A percentile compares a stretch with the other conserved stretches of the same genome.
phyloP scores from a whole-genome alignment of 2,888 invertebrate species.

The Dilophus febrilis region DNA sequence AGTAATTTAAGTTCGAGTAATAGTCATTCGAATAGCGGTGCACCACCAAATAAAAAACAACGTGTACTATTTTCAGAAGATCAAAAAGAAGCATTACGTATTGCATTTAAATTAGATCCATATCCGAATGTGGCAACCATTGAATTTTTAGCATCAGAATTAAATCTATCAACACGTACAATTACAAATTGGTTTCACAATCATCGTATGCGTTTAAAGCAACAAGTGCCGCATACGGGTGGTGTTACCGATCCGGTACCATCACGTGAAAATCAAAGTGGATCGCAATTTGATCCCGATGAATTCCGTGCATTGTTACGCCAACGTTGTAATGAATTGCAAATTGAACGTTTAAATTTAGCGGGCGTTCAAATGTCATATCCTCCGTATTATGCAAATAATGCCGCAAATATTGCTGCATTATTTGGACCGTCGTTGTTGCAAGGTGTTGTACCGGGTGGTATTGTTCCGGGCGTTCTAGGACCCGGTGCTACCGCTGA shows the following conservation, averaged over 20 bases:
- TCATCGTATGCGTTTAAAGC: slow-evolving; percentile 94
- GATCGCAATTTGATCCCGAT: slow-evolving; percentile 75
- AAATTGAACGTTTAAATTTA: slow-evolving; percentile 67
- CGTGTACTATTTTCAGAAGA: slow-evolving; percentile 94
- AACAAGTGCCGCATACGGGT: slow-evolving; percentile 61
- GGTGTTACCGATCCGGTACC: slow-evolving; percentile 54
- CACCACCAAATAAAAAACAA: slow-evolving; percentile 82
- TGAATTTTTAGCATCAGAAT: slow-evolving; percentile 82
- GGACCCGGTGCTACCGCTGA: slow-evolving; percentile 33
- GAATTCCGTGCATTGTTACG: slow-evolving; percentile 78
- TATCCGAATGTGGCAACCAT: slow-evolving; percentile 95
- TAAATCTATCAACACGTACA: slow-evolving; percentile 82
- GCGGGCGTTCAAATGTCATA: slow-evolving; percentile 59
- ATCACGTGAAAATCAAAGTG: slow-evolving; percentile 48
- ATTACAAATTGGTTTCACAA: slow-evolving; percentile 99
- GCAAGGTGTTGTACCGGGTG: background rate
- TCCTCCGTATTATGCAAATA: slow-evolving; percentile 54
- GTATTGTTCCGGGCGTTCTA: no score
- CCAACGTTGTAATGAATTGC: slow-evolving; percentile 74
- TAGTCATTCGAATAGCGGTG: slow-evolving; percentile 34
- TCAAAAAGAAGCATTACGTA: slow-evolving; percentile 87
- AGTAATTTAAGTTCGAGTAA: no score
- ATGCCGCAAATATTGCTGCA: slow-evolving; percentile 58
- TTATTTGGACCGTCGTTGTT: slow-evolving; percentile 50
- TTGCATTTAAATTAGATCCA: slow-evolving; percentile 90